phyloP scores from a whole-genome alignment of 1,140 invertebrate genomes.

The Brachionus manjavacas region DNA sequence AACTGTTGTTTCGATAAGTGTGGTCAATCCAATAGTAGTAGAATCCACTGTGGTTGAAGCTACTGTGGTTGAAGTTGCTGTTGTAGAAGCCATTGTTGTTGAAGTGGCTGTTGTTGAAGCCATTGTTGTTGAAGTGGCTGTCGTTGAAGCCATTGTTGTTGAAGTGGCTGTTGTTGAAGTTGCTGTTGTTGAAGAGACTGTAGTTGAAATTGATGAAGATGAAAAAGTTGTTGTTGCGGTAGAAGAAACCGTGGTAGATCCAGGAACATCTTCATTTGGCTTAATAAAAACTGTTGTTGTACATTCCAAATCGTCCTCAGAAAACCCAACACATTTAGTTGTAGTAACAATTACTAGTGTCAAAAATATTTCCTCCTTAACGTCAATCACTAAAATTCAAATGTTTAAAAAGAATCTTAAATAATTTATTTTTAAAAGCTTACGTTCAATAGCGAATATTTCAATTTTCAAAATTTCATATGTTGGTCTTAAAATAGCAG shows the following conservation, averaged over 20 bases:
- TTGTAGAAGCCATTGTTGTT: background rate
- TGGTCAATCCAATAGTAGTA: background rate
- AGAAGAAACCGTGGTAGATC: background rate
- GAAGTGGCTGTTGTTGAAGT: background rate
- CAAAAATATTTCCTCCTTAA: background rate
- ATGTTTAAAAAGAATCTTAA: background rate
- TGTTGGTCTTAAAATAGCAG: background rate
- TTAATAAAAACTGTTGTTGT: background rate
- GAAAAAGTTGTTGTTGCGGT: background rate
- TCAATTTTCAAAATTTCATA: background rate
- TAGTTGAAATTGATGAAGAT: background rate
- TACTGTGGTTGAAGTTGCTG: background rate
- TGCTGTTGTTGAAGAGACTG: background rate
- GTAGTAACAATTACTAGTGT: background rate
- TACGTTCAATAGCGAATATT: background rate
- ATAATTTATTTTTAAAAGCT: background rate
- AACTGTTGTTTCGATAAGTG: background rate
- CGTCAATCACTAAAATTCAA: background rate
- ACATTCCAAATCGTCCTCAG: background rate
- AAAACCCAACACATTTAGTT: background rate
- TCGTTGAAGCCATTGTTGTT: background rate
- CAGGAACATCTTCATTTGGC: background rate
- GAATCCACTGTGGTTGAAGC: background rate
- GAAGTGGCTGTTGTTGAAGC: background rate
- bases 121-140: background rate